phyloP scores from a whole-genome alignment of 64 coral and sea anemone species.

The Anthopleura sola region DNA sequence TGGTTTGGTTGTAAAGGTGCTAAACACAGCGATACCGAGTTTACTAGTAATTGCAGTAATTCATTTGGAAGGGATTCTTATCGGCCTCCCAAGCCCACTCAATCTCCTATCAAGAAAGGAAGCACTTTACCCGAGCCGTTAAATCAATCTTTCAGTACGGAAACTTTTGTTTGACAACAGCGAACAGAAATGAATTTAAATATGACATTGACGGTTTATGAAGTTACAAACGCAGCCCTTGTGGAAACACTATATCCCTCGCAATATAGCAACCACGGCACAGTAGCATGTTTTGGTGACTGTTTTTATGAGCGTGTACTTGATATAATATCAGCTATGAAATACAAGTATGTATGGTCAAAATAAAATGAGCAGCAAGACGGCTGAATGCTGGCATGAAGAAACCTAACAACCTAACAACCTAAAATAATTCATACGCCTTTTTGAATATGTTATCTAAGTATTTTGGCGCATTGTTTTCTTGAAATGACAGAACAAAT shows the following conservation, averaged over 20 bases:
- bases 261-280: no score
- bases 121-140: conserved; percentile 1
- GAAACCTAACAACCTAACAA: no score
- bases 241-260: neutral
- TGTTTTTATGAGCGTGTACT: neutral
- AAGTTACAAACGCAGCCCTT: neutral
- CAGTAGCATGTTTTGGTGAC: no score
- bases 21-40: neutral
- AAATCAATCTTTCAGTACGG: conserved; percentile 8
- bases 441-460: neutral
- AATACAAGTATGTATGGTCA: neutral
- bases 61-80: neutral
- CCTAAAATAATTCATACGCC: neutral
- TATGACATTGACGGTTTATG: neutral
- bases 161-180: conserved; percentile 1
- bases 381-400: no score
- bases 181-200: neutral
- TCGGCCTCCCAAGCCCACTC: neutral
- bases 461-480: neutral
- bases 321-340: neutral
- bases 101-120: neutral
- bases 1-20: neutral
- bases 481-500: neutral
- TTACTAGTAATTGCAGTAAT: conserved; percentile 19
- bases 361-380: no score